Conservation (phyloP, 2,888 invertebrate species). For the Asteroscopus sphinx region DNA sequence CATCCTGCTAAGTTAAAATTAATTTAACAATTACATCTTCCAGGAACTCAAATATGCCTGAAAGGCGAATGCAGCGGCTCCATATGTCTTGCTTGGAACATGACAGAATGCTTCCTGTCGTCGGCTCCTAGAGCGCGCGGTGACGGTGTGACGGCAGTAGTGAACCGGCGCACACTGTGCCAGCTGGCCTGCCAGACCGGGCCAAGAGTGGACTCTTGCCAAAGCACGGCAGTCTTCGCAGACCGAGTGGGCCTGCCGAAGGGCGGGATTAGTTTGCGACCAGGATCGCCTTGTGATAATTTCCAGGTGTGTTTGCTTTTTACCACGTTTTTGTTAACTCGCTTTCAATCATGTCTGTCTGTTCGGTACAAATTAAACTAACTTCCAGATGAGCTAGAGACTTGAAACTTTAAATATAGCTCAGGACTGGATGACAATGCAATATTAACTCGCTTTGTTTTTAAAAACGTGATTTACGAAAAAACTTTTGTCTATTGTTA, state of each 20-base stretch:
- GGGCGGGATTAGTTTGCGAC: slow-evolving; percentile 96
- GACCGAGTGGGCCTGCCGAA: slow-evolving; percentile 92
- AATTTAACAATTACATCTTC: too few relatives aligned
- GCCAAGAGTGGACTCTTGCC: slow-evolving; percentile 92
- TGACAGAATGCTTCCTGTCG: slow-evolving; percentile 98
- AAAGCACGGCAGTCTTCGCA: slow-evolving; percentile 97
- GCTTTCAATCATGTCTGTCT: too few relatives aligned
- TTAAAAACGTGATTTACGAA: too few relatives aligned
- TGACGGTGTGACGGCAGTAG: slow-evolving; percentile 88
- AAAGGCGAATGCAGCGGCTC: slow-evolving; percentile 98
- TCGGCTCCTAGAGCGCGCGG: slow-evolving; percentile 91
- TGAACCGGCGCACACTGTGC: slow-evolving; percentile 96
- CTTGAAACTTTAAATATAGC: too few relatives aligned
- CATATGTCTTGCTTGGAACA: slow-evolving; percentile 98
- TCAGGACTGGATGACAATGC: too few relatives aligned
- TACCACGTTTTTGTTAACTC: background rate
- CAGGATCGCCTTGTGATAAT: slow-evolving; percentile 99
- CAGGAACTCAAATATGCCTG: slow-evolving; percentile 94
- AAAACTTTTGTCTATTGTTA: too few relatives aligned
- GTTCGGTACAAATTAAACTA: too few relatives aligned
- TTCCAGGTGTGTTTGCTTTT: slow-evolving; percentile 92
- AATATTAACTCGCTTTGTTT: too few relatives aligned
- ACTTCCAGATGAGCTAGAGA: too few relatives aligned
- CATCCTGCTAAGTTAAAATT: too few relatives aligned
- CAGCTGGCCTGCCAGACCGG: slow-evolving; percentile 99